Base-by-base conservation (phyloP, 1,140 invertebrate species). In the Papilio polytes region DNA sequence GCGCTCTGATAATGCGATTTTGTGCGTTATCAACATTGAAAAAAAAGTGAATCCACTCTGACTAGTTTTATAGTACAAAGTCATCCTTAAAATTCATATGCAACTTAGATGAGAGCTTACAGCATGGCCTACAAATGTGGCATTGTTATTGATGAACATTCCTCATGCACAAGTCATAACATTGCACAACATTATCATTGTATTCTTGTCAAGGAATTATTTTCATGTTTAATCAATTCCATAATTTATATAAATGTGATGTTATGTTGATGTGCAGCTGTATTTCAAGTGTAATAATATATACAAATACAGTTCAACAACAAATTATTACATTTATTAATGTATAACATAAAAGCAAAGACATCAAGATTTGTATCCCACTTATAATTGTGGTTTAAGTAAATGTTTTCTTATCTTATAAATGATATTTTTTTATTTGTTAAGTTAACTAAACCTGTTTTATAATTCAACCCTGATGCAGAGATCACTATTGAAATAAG, bases 1-100 rank as follows among this genome's bases (percentile, higher is more conserved):
- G 36, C 70, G 72, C 36, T 74, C 76, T 87, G 87, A 88, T 86
- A 90, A 83, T 77, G 59, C 22, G 53, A 82, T 79, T 82, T 82
- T 22, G 76, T 83, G n/a, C 78, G 59, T 78, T 76, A 78, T 78
- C 77, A 78, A 66, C 46, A 78, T 66, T 46, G 41, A 66, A 78
- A 46, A 20, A 78, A 66, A 78, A 78, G 59, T 46, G 20, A 48
- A 46, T n/a, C 56, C 7, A 18, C n/a, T 78, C 26, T 78, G 18
- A 78, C 36, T 66, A 44, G 46, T 26, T 26, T 18, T 51, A 51
- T 12, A 18, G 26, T 13, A 22, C 44, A 41, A 48, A 74, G 18
- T 74, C 9, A 46, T 51, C 51, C 20, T 22, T 46, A 51, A 48
- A 48, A 13, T 74, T 74, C 20, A 41, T 51, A 18, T 74, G 20